Conservation (phyloP, 1,140 invertebrate genomes). For the Dendrolimus punctatus region DNA sequence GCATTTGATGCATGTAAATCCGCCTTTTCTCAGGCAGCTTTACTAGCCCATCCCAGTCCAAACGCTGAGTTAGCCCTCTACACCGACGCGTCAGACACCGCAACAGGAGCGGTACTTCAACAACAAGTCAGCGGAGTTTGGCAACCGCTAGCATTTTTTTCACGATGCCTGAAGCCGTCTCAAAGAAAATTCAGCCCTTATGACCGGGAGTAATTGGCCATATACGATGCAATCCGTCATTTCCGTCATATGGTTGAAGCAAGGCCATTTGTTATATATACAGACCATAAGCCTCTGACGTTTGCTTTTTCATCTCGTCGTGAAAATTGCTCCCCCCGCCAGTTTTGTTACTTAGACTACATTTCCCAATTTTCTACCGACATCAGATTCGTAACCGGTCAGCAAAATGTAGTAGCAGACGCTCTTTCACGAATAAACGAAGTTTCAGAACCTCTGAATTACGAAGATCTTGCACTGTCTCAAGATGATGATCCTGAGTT, state of each 20-base stretch:
- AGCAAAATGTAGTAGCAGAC: not conserved
- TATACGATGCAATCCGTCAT: slow-evolving; percentile 3
- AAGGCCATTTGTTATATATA: slow-evolving; percentile 2
- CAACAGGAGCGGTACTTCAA: slow-evolving; percentile 4
- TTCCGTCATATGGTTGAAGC: slow-evolving; percentile 7
- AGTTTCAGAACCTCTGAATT: not conserved
- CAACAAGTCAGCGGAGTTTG: not conserved
- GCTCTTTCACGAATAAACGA: not conserved
- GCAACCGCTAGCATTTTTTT: slow-evolving; percentile 36
- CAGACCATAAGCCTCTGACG: slow-evolving; percentile 3
- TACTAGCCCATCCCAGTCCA: not conserved
- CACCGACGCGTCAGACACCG: slow-evolving; percentile 4
- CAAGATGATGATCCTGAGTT: slow-evolving; percentile 1
- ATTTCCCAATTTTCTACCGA: slow-evolving; percentile 1
- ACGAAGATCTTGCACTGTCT: not conserved
- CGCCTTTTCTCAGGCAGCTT: not conserved
- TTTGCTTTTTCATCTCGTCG: not conserved
- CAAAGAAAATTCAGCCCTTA: not conserved
- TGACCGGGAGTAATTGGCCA: slow-evolving; percentile 2
- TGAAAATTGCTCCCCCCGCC: not conserved
- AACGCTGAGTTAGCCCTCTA: slow-evolving; percentile 6
- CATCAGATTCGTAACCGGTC: not conserved
- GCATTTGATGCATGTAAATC: slow-evolving; percentile 3
- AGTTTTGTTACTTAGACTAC: no score
- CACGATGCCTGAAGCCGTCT: not conserved